These are phyloP conservation scores for Ursus arctos DNA, from an alignment of 2,113 vertebrate species.

Conservation along the genomic window DNA sequence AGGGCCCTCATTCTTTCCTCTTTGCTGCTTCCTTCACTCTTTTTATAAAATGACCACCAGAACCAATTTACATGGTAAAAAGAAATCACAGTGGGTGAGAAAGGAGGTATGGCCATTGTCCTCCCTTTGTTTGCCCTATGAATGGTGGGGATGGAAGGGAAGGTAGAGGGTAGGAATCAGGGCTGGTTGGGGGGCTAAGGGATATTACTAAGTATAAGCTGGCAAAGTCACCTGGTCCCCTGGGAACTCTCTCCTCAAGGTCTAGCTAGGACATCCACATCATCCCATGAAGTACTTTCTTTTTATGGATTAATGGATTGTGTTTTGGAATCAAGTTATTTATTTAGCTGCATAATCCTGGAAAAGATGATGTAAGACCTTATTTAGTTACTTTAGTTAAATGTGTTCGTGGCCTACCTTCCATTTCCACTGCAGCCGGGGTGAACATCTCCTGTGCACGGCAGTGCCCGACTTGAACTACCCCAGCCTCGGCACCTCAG, in stretches of 20 bases:
- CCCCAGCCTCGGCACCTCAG: not conserved
- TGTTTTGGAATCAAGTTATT: conserved; percentile 40
- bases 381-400: not conserved
- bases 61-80: not conserved
- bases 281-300: conserved; percentile 1
- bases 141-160: not conserved
- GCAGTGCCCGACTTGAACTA: accelerated
- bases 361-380: not conserved
- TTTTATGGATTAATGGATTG: conserved; percentile 30
- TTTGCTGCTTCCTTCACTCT: not conserved
- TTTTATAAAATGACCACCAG: not conserved
- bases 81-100: not conserved
- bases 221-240: not conserved
- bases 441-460: not conserved
- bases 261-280: not conserved
- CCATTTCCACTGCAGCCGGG: not conserved
- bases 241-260: not conserved
- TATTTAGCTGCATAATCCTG: not conserved
- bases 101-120: not conserved
- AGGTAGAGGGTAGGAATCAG: not conserved
- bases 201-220: not conserved
- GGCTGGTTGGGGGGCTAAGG: not conserved
- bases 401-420: not conserved
- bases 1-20: not conserved
- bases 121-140: not conserved